Conservation (phyloP, 2,113 vertebrate genomes). For the Perccottus glenii region DNA sequence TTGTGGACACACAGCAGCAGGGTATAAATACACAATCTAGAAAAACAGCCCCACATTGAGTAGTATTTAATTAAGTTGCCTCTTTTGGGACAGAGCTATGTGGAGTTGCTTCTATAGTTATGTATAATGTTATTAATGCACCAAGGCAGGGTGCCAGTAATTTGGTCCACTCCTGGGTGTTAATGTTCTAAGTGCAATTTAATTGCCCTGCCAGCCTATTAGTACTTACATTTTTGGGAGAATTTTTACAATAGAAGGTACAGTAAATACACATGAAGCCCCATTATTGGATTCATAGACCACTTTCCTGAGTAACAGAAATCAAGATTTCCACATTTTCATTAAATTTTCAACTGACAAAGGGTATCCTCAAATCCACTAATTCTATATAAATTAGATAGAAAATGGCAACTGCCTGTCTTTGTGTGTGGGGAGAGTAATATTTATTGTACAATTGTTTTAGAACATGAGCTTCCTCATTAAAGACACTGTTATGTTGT, state of each 20-base stretch:
- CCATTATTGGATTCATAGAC: too few relatives aligned
- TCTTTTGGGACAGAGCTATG: conserved; percentile 4
- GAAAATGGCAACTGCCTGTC: too few relatives aligned
- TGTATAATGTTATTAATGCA: conserved; percentile 5
- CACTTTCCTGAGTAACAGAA: too few relatives aligned
- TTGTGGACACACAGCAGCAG: neutral
- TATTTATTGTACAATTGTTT: too few relatives aligned
- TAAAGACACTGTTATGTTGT: too few relatives aligned
- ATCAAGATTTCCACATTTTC: too few relatives aligned
- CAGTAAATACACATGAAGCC: neutral
- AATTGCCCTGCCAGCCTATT: conserved; percentile 27
- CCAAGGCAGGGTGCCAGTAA: conserved; percentile 2
- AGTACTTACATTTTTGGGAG: conserved; percentile 20
- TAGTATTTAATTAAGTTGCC: conserved; percentile 4
- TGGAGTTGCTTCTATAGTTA: neutral
- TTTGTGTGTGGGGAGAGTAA: too few relatives aligned
- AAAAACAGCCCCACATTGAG: conserved; percentile 1
- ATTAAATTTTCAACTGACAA: too few relatives aligned
- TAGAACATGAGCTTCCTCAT: too few relatives aligned
- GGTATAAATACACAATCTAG: conserved; percentile 3
- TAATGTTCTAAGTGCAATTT: conserved; percentile 14
- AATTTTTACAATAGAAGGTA: conserved; percentile 11
- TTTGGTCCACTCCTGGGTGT: neutral
- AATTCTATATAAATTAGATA: too few relatives aligned
- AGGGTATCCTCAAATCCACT: too few relatives aligned